Base-by-base conservation (phyloP, 1,140 invertebrate species). In the Drosophila ironensis region DNA sequence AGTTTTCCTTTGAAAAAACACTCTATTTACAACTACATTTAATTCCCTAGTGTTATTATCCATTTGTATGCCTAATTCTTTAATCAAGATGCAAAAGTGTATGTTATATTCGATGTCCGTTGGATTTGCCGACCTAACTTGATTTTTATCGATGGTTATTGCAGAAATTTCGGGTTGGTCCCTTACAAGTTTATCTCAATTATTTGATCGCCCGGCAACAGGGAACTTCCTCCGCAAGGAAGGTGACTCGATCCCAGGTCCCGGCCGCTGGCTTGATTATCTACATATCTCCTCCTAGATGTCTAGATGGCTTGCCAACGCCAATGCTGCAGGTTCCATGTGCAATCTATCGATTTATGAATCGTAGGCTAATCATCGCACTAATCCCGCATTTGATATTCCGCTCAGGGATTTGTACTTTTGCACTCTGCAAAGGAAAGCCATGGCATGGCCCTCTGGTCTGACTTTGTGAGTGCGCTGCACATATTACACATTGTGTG, bases 401-500 rank as follows among this genome's bases (percentile, higher is more conserved):
- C 87, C 78, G 56, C 38, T 52, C 87, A 89, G 82, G 75, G 63
- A 86, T 89, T 88, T 89, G 87, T 89, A 89, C 87, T 89, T 89
- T 88, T 89, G 87, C 87, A 89, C 87, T 89, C 76, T 87, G 63
- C 59, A 50, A 64, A 73, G 54, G n/a, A n/a, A n/a, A n/a, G n/a
- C n/a, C n/a, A 69, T 40, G 56, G 73, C 70, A 81, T 66, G 66
- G 74, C 74, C 67, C 70, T 78, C 35, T 41, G 30, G 33, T 30
- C 35, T 48, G 19, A 33, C 20, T 33, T 44, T 44, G 69, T 30
- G 44, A 30, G 27, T 4, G 28, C 30, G 30, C 4, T 37, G 14
- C 33, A 16, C 6, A n/a, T n/a, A n/a, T 17, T 7, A 16, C 33
- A 6, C 14, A 16, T 54, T 68, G 60, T 72, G 61, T 80, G 72